Evolutionary conservation across 2,113 vertebrate species (phyloP).

Genomic region (Hemiscyllium ocellatum): DNA sequence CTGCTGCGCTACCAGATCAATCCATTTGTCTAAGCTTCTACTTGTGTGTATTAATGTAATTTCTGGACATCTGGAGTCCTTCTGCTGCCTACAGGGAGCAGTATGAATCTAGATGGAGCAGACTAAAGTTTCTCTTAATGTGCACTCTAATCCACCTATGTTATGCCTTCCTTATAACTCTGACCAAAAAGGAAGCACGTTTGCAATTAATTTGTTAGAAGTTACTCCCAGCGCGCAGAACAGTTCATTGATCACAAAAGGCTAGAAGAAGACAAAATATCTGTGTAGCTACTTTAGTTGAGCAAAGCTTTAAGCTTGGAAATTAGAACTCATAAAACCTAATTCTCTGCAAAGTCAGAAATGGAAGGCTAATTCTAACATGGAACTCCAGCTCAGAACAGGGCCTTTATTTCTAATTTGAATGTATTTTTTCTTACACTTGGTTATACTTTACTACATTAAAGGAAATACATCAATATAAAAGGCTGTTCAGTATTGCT

Average conservation of each 20-base stretch:
- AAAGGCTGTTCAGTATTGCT: background rate
- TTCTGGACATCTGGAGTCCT: background rate
- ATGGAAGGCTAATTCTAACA: background rate
- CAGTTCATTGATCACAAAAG: background rate
- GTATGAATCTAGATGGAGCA: background rate
- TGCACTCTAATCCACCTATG: background rate
- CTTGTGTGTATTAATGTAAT: background rate
- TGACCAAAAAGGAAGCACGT: background rate
- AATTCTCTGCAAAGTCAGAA: background rate
- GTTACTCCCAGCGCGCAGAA: background rate
- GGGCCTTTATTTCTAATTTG: no score
- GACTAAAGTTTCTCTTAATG: background rate
- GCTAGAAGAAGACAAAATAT: background rate
- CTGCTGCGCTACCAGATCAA: background rate
- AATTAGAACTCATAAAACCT: background rate
- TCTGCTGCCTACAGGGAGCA: background rate
- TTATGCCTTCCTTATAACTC: background rate
- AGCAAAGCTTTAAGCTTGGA: background rate
- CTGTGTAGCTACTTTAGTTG: background rate
- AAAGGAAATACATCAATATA: background rate
- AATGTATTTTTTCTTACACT: background rate
- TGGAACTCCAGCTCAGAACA: no score
- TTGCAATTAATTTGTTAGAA: background rate
- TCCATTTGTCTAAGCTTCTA: constrained; percentile 1
- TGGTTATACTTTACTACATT: background rate